Percentiles rank a stretch among this genome's conserved stretches.
Conservation (phyloP, 2,797 vertebrate species). For the Myoxocephalus aenaeus region DNA sequence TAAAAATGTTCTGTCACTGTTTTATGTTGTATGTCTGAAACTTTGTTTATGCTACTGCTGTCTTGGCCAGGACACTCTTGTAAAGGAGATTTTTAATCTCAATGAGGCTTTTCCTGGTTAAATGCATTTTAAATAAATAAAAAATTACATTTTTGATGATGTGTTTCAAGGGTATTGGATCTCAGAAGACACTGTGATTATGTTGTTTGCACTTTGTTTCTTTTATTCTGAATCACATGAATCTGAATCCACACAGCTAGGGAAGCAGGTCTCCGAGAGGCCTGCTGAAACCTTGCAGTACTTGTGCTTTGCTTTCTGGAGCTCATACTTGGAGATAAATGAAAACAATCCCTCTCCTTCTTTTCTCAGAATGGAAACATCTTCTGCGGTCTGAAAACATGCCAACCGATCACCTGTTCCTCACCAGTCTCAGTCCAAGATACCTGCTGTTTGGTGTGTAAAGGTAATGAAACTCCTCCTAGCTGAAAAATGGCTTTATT, state of each 20-base stretch:
- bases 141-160: not conserved
- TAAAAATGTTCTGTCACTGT: no score
- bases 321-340: not conserved
- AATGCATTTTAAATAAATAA: no score
- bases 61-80: no score
- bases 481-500: slow-evolving; percentile 11
- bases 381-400: slow-evolving; percentile 95
- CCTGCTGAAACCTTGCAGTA: not conserved
- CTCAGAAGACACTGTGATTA: not conserved
- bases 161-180: not conserved
- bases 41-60: no score
- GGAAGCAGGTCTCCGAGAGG: not conserved
- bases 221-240: not conserved
- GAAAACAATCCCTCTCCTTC: not conserved
- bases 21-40: no score
- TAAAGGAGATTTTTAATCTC: no score
- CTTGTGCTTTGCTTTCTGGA: not conserved
- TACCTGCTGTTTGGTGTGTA: slow-evolving; percentile 93
- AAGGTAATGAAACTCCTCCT: slow-evolving; percentile 82
- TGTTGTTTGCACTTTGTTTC: not conserved
- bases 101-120: no score
- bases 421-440: slow-evolving; percentile 84
- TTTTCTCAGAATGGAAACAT: slow-evolving; percentile 92
- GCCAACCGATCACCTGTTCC: slow-evolving; percentile 88
- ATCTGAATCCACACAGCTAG: not conserved